A percentile compares a stretch with the other conserved stretches of the same genome.
phyloP scores from a whole-genome alignment of 2,888 invertebrate species.

The Sesamia inferens region DNA sequence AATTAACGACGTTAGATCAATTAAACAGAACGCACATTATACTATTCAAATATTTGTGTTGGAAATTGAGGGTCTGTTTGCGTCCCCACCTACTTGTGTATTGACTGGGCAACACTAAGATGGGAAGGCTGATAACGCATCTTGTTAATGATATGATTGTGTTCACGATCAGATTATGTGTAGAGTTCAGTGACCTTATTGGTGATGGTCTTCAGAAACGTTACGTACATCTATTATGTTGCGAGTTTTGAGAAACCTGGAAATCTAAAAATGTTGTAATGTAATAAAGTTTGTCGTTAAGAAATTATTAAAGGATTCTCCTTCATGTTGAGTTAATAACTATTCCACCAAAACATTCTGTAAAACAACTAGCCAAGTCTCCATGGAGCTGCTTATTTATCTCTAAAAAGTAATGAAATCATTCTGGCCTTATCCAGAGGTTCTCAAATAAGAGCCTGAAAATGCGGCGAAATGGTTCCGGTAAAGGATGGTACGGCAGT shows the following conservation, averaged over 20 bases:
- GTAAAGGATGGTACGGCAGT: too few species aligned
- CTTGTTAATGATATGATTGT: neutral
- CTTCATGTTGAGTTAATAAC: neutral
- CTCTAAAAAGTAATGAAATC: too few species aligned
- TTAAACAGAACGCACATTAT: conserved; percentile 41
- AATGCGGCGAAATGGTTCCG: too few species aligned
- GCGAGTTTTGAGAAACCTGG: neutral
- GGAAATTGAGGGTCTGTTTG: conserved; percentile 1
- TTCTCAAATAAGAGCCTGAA: too few species aligned
- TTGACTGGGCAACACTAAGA: neutral
- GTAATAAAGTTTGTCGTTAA: neutral
- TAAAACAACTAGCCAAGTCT: too few species aligned
- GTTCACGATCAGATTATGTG: neutral
- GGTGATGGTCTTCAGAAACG: neutral
- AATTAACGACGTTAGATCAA: conserved; percentile 31
- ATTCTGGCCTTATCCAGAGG: too few species aligned
- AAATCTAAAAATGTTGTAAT: neutral
- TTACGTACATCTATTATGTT: too few species aligned
- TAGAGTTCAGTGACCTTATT: neutral
- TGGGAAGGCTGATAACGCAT: conserved; percentile 2
- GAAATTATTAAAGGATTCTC: neutral
- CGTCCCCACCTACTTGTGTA: neutral
- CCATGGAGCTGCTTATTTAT: too few species aligned
- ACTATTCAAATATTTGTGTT: conserved; percentile 34
- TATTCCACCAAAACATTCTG: neutral